Percentiles rank a stretch among this genome's conserved stretches.
phyloP scores from a whole-genome alignment of 2,888 invertebrate genomes.

The Dysmachus trigonus region DNA sequence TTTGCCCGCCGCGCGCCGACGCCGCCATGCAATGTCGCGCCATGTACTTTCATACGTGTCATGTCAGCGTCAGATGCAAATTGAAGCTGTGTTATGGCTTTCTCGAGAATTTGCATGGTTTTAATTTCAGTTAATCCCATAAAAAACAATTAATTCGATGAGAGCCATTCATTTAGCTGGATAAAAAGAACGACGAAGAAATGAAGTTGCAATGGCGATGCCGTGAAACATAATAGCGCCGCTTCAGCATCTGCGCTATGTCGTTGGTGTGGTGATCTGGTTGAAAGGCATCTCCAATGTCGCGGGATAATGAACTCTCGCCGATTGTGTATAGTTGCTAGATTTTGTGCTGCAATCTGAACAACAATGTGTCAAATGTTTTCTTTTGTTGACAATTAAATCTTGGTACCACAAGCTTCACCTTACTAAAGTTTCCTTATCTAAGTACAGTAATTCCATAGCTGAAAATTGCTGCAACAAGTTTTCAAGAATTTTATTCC shows the following conservation, averaged over 20 bases:
- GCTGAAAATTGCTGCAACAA: too few relatives aligned
- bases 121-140: constrained; percentile 30
- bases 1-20: not conserved
- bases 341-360: not conserved
- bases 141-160: constrained; percentile 8
- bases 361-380: constrained; percentile 5
- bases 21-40: not conserved
- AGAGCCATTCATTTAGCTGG: constrained; percentile 27
- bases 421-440: too few relatives aligned
- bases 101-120: constrained; percentile 21
- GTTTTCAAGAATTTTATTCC: too few relatives aligned
- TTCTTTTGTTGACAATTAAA: too few relatives aligned
- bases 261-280: not conserved
- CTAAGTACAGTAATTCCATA: too few relatives aligned
- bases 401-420: too few relatives aligned
- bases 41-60: constrained; percentile 18
- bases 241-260: not conserved
- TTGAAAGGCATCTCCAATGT: constrained; percentile 27
- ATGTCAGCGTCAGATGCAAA: constrained; percentile 21
- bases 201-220: not conserved
- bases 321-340: constrained; percentile 2
- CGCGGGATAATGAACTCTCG: constrained; percentile 31
- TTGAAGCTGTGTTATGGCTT: constrained; percentile 33
- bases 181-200: constrained; percentile 4
- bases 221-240: constrained; percentile 34